Evolutionary conservation across 1,140 invertebrate species (phyloP), one percentile per base, ranked within the genome.

Genomic region (Drosophila sproati): DNA sequence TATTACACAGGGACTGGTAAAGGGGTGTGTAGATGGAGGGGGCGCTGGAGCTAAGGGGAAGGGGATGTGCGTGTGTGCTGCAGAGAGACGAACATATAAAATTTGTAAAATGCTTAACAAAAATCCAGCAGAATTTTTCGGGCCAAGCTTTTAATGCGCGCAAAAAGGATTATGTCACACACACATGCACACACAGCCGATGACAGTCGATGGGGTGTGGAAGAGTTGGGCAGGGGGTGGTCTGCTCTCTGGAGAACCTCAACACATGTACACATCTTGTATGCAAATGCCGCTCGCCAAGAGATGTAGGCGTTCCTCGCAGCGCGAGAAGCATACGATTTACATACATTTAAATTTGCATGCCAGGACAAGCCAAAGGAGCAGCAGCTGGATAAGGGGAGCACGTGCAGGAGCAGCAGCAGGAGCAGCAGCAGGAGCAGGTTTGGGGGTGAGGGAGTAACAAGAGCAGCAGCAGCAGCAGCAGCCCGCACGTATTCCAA

Each of bases 331-430:
- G 75, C 71, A 75, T 78, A 71, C 76, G 77, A 80, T 80, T 80
- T 80, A 78, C 78, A 80, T 80, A 80, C 64, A 77, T 78, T 78
- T 74, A 78, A 78, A 78, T 75, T 80, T 77, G 71, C 71, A 78
- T 73, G 64, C 60, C 61, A 54, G 10, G 47, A 61, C 73, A 72
- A 56, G 57, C 28, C 10, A 20, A 20, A 20, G 20, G 20, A 20
- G 47, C 52, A 37, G 56, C 2, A 4, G 45, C 3, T 5, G 20
- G 5, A 4, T 43, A 29, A 31, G 7, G 43, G 10, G 20, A 39
- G 37, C 20, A 20, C 20, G 20, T 20, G 20, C 20, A 20, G 20
- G 20, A 20, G 20, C 20, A 20, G 20, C 20, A 20, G 20, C 20
- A 29, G 10, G 20, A n/a, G 20, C 32, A 8, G 47, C 6, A 8